Conservation (phyloP, 2,113 vertebrate genomes). For the Spermophilus dauricus region DNA sequence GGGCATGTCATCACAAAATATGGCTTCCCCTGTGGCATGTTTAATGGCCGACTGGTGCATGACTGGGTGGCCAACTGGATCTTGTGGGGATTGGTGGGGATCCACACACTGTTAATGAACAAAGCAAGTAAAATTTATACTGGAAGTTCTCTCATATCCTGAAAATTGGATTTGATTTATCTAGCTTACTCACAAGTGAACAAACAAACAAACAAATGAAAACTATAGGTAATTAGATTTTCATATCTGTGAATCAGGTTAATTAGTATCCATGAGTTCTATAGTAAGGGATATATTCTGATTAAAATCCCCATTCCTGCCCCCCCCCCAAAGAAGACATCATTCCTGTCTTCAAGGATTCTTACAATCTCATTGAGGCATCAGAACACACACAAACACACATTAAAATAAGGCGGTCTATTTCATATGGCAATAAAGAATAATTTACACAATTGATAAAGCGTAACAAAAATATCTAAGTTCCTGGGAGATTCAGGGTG, state of each 20-base stretch:
- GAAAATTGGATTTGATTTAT: not conserved
- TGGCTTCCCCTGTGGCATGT: conserved; percentile 94
- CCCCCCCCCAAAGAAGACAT: not conserved
- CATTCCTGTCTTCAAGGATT: not conserved
- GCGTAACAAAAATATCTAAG: not conserved
- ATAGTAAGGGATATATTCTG: not conserved
- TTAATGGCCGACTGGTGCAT: conserved; percentile 93
- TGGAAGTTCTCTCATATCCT: not conserved
- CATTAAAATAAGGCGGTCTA: not conserved
- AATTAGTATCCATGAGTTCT: not conserved
- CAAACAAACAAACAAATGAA: not conserved
- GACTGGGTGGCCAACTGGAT: conserved; percentile 92
- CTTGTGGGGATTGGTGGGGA: conserved; percentile 87
- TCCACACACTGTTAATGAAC: conserved; percentile 87
- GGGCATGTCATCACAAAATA: conserved; percentile 93
- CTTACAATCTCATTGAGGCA: not conserved
- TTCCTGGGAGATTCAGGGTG: not conserved
- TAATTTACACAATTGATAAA: not conserved
- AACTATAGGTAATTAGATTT: not conserved
- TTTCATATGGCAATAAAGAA: not conserved
- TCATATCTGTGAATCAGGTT: not conserved
- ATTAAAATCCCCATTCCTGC: not conserved
- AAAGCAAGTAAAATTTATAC: conserved; percentile 21
- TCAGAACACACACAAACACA: not conserved
- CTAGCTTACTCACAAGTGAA: not conserved